Conservation (phyloP, 2,113 vertebrate genomes). For the Chionis minor region DNA sequence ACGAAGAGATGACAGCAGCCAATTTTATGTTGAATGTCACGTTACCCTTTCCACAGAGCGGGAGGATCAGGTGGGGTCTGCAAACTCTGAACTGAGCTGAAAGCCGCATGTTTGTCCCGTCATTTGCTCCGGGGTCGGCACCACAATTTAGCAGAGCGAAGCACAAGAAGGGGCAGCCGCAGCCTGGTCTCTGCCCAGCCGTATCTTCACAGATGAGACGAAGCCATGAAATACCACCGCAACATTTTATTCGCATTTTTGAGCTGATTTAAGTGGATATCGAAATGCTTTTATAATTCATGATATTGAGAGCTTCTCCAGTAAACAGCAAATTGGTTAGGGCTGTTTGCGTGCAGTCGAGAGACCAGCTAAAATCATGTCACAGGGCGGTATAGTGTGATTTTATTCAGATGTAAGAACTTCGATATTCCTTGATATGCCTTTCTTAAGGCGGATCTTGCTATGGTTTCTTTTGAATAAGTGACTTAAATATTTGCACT, state of each 20-base stretch:
- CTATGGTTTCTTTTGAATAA: neutral
- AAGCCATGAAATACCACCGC: neutral
- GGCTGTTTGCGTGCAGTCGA: neutral
- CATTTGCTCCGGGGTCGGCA: neutral
- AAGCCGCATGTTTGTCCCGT: accelerated
- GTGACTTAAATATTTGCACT: slow-evolving; percentile 19
- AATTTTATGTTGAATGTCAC: neutral
- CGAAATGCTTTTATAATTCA: neutral
- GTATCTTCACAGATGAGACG: neutral
- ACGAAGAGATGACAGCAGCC: neutral
- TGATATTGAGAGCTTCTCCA: neutral
- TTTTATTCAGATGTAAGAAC: neutral
- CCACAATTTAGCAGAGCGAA: neutral
- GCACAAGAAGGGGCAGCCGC: neutral
- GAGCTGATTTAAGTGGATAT: neutral
- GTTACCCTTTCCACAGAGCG: neutral
- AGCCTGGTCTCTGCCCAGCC: neutral
- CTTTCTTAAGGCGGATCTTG: neutral
- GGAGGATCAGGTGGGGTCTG: neutral
- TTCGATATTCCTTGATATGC: neutral
- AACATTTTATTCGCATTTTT: neutral
- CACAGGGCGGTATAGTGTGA: neutral
- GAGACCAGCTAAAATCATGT: neutral
- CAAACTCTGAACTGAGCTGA: neutral
- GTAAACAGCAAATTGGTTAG: neutral